These are phyloP conservation scores for Ornithoptera alexandrae DNA, from an alignment of 2,888 invertebrate species.

Conservation along the genomic window DNA sequence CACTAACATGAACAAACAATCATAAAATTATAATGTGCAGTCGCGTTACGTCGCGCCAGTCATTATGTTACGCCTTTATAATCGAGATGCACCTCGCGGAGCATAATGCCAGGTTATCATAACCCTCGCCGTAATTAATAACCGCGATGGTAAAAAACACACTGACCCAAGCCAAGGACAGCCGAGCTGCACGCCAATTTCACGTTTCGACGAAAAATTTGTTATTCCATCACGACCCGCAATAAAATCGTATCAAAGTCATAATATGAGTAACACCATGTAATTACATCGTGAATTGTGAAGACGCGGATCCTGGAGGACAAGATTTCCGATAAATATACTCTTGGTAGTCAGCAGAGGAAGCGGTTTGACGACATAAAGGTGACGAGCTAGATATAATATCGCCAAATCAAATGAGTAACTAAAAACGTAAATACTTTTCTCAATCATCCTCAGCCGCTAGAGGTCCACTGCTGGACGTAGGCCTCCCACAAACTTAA, in stretches of 20 bases:
- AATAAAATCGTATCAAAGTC: constrained; percentile 46
- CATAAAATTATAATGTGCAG: constrained; percentile 42
- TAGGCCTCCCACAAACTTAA: no score
- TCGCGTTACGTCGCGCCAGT: constrained; percentile 46
- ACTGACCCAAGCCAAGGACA: constrained; percentile 53
- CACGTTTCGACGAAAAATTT: constrained; percentile 53
- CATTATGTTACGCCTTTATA: constrained; percentile 54
- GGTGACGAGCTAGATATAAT: no score
- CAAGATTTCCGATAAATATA: no score
- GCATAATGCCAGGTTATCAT: constrained; percentile 67
- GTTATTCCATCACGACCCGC: constrained; percentile 39
- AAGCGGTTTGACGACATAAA: no score
- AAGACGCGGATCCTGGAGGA: not conserved
- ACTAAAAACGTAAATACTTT: no score
- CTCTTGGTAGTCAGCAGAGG: no score
- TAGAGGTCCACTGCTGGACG: no score
- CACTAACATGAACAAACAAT: constrained; percentile 11
- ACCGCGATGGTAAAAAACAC: constrained; percentile 46
- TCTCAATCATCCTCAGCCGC: no score
- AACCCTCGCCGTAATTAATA: constrained; percentile 60
- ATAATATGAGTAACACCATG: constrained; percentile 31
- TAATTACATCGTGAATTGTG: constrained; percentile 29
- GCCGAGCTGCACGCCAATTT: constrained; percentile 47
- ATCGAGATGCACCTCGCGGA: constrained; percentile 54
- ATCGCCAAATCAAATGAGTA: no score